phyloP scores from a whole-genome alignment of 2,113 vertebrate genomes.

The Furnarius figulus region DNA sequence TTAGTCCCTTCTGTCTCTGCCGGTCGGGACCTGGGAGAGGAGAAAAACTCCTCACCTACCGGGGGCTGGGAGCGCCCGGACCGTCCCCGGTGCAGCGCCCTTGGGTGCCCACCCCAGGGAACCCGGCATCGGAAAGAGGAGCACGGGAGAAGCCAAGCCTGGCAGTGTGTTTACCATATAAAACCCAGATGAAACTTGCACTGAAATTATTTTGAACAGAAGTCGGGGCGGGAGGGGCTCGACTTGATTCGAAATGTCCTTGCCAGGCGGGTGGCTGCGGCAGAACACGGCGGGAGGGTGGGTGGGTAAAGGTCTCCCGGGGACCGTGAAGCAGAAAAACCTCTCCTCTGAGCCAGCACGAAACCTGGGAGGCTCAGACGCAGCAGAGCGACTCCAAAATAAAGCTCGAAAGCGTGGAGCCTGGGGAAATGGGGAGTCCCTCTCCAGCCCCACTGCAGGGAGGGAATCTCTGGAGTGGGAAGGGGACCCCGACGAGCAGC shows the following conservation, averaged over 20 bases:
- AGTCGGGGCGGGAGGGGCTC: background rate
- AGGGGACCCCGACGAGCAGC: background rate
- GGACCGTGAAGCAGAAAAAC: background rate
- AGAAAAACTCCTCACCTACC: background rate
- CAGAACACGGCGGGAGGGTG: background rate
- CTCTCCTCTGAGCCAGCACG: background rate
- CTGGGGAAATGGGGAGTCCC: rapidly evolving
- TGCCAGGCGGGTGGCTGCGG: background rate
- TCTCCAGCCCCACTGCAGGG: rapidly evolving
- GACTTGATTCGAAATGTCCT: background rate
- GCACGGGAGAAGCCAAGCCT: background rate
- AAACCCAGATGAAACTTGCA: conserved; percentile 19
- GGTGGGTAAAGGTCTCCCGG: background rate
- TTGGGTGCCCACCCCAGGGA: background rate
- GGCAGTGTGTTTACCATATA: background rate
- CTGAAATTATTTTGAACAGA: background rate
- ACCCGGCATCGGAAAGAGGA: background rate
- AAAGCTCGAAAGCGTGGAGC: background rate
- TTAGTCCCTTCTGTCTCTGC: rapidly evolving
- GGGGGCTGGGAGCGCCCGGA: background rate
- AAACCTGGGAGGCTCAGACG: background rate
- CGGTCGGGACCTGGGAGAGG: rapidly evolving
- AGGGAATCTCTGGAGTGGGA: background rate
- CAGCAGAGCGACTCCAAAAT: background rate
- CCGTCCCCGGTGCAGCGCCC: background rate